A percentile compares a stretch with the other conserved stretches of the same genome.
These are phyloP conservation scores for Elaeidobius kamerunicus DNA, from an alignment of 2,888 invertebrate genomes.

Conservation along the genomic window DNA sequence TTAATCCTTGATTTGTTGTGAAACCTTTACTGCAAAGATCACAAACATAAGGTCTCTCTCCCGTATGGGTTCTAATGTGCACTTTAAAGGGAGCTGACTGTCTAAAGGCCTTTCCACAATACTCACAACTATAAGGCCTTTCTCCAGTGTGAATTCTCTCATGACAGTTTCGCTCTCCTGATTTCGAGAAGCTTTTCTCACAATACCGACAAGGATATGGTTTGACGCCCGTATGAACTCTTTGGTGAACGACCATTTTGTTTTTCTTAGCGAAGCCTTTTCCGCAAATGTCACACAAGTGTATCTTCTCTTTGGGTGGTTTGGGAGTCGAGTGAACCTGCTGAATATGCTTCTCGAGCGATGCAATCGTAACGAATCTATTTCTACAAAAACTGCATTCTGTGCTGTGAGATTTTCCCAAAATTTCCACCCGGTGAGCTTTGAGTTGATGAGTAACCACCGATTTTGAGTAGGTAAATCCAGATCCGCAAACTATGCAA, in stretches of 20 bases:
- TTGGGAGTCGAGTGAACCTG: conserved; percentile 41
- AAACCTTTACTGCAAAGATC: conserved; percentile 41
- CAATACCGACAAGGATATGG: conserved; percentile 41
- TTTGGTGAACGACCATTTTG: conserved; percentile 39
- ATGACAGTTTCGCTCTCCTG: conserved; percentile 42
- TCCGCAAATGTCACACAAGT: conserved; percentile 44
- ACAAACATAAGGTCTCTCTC: conserved; percentile 44
- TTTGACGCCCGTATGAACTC: conserved; percentile 41
- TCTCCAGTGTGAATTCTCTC: conserved; percentile 47
- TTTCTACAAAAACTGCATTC: conserved; percentile 45
- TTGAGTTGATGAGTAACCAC: conserved; percentile 42
- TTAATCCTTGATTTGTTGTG: conserved; percentile 40
- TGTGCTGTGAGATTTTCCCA: conserved; percentile 49
- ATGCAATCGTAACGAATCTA: conserved; percentile 41
- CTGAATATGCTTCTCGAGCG: conserved; percentile 51
- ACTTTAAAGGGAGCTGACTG: conserved; percentile 41
- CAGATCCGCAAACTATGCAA: conserved; percentile 54
- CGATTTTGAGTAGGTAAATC: conserved; percentile 51
- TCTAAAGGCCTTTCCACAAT: conserved; percentile 46
- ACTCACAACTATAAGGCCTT: conserved; percentile 45
- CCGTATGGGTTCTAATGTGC: conserved; percentile 44
- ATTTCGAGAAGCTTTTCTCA: conserved; percentile 41
- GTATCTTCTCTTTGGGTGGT: conserved; percentile 35
- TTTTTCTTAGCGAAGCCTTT: conserved; percentile 41
- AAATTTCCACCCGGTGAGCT: conserved; percentile 45